A percentile compares a stretch with the other conserved stretches of the same genome.
Conservation (phyloP, 2,797 vertebrate species). For the Hemitrygon akajei region DNA sequence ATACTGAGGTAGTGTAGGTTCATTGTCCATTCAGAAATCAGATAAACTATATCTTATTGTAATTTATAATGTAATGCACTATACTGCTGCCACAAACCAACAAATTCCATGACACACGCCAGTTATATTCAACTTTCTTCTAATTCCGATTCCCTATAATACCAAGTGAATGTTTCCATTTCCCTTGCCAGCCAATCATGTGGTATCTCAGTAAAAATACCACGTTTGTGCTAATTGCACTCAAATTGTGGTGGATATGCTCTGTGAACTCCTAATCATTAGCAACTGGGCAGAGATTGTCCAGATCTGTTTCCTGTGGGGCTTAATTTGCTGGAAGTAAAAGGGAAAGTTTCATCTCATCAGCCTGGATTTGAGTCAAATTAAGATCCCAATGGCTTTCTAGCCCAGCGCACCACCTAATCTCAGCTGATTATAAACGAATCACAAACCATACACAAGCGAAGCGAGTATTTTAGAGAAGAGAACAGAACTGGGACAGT, state of each 20-base stretch:
- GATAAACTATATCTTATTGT: too few relatives aligned
- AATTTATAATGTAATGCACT: too few relatives aligned
- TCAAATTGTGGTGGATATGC: background rate
- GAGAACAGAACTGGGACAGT: background rate
- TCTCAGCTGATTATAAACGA: background rate
- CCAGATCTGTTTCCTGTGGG: background rate
- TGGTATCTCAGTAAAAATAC: background rate
- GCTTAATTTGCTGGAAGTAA: background rate
- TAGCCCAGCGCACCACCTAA: background rate
- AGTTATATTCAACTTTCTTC: too few relatives aligned
- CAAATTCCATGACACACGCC: too few relatives aligned
- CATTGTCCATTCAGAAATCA: too few relatives aligned
- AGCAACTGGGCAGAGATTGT: background rate
- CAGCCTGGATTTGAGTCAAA: background rate
- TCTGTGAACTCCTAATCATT: background rate
- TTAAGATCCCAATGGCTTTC: background rate
- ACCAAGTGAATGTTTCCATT: background rate
- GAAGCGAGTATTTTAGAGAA: background rate
- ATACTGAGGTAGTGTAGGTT: too few relatives aligned
- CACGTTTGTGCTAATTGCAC: background rate
- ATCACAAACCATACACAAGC: background rate
- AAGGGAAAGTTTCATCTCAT: background rate
- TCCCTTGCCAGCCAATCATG: background rate
- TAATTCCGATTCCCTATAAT: background rate
- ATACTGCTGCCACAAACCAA: too few relatives aligned